Evolutionary conservation across 2,113 vertebrate species (phyloP), one percentile per base, ranked within the genome.

Genomic region (Desmodus rotundus): DNA sequence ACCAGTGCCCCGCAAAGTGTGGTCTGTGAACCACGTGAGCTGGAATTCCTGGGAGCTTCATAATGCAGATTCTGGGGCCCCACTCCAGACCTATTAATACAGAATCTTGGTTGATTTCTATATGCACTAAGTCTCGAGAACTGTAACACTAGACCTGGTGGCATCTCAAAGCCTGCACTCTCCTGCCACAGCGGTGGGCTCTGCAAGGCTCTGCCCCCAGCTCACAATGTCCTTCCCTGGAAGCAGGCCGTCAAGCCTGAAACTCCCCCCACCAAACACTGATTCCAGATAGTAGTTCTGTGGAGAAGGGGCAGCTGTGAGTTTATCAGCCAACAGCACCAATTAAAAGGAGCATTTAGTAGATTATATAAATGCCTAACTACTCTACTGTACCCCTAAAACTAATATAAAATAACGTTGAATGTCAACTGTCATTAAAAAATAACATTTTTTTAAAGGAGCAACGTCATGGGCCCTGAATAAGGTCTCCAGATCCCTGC

Each of bases 121-220:
- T 13, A 0, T 0, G 2, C 4, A 5, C 4, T 80, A 31, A n/a
- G 14, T 81, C 86, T 65, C 56, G n/a, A 87, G 38, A 43, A 31
- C 14, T 15, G 13, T 4, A 0, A 0, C 22, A 8, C n/a, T 14
- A 4, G 28, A 10, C 17, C 8, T 26, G 50, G 12, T 16, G 17
- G 47, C 56, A 41, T 43, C 33, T 72, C 45, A 22, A 72, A 78
- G 54, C 45, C 63, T 43, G 61, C 6, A 20, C 45, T 14, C 14
- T 54, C 50, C 67, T 47, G 83, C 61, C n/a, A 24, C 38, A 45
- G 45, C 6, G 10, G 2, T 5, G 47, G 11, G 28, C 36, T 94
- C 63, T 81, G 50, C 36, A 41, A 56, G 58, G 24, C 38, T n/a
- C 67, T 61, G 22, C 43, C 28, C 9, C 31, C 14, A 77, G 2